Evolutionary conservation across 2,113 vertebrate genomes (phyloP).

Genomic region (Euleptes europaea): DNA sequence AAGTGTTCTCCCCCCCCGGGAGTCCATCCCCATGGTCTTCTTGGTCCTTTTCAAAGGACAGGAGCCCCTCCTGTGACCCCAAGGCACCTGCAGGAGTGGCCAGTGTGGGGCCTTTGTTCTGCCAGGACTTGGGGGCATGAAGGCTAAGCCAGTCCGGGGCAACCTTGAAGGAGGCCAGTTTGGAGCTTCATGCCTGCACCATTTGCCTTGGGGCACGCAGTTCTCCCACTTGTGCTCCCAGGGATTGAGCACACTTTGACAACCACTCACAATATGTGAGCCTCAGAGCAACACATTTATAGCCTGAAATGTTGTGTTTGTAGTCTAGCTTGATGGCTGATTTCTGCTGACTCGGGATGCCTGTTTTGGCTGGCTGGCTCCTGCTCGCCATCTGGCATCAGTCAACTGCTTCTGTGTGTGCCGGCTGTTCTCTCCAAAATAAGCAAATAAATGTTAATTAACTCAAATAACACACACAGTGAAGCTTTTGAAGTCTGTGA

Average conservation of each 20-base stretch:
- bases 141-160: too few relatives aligned
- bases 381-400: not conserved
- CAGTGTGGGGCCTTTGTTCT: not conserved
- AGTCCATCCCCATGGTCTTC: too few relatives aligned
- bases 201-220: not conserved
- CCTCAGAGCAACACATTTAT: not conserved
- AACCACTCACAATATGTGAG: not conserved
- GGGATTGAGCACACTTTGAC: not conserved
- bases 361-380: conserved; percentile 6
- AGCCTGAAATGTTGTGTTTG: not conserved
- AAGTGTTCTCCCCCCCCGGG: too few relatives aligned
- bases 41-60: too few relatives aligned
- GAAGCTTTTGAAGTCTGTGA: not conserved
- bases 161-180: not conserved
- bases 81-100: too few relatives aligned
- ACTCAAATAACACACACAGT: conserved; percentile 6
- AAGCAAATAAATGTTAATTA: conserved; percentile 5
- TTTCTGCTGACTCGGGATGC: not conserved
- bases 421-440: conserved; percentile 10
- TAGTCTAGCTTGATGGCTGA: not conserved
- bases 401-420: not conserved
- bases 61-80: too few relatives aligned
- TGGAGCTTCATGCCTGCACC: not conserved
- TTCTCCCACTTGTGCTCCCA: not conserved
- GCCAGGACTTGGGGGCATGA: not conserved